phyloP scores from a whole-genome alignment of 2,888 invertebrate species.

The Adelphocoris suturalis region DNA sequence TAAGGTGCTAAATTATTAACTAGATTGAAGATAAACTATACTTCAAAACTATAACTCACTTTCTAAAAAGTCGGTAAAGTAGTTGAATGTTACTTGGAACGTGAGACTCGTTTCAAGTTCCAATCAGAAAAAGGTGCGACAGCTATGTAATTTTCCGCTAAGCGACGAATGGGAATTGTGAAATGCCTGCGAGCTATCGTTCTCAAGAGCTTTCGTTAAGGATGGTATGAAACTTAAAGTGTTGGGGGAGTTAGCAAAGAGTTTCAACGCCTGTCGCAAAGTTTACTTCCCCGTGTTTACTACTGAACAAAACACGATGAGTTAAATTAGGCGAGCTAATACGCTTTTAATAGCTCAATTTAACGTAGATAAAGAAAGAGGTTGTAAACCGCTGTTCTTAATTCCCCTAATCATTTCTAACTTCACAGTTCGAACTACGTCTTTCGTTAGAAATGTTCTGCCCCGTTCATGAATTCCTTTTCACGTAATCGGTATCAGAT shows the following conservation, averaged over 20 bases:
- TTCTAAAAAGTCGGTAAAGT: background rate
- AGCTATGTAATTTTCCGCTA: background rate
- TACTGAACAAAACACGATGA: slow-evolving; percentile 41
- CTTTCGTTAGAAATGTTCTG: background rate
- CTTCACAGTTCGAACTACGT: background rate
- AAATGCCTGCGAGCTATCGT: slow-evolving; percentile 17
- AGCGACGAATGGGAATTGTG: slow-evolving; percentile 16
- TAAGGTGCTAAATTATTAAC: too few relatives aligned
- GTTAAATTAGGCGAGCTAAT: slow-evolving; percentile 43
- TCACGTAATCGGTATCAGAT: too few relatives aligned
- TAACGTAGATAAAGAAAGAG: slow-evolving; percentile 7
- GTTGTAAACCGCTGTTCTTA: slow-evolving; percentile 3
- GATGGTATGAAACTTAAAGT: slow-evolving; percentile 30
- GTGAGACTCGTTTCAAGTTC: background rate
- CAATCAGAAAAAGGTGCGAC: background rate
- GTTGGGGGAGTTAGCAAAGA: slow-evolving; percentile 25
- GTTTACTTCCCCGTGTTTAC: slow-evolving; percentile 41
- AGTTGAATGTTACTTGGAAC: background rate
- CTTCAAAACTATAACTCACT: background rate
- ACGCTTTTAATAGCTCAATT: slow-evolving; percentile 23
- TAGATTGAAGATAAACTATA: background rate
- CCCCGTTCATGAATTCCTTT: background rate
- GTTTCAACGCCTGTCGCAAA: slow-evolving; percentile 36
- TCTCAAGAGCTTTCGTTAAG: slow-evolving; percentile 25
- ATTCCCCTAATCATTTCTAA: slow-evolving; percentile 21